These are phyloP conservation scores for Erythrocercus mccallii DNA, from an alignment of 2,113 vertebrate species.

Conservation along the genomic window DNA sequence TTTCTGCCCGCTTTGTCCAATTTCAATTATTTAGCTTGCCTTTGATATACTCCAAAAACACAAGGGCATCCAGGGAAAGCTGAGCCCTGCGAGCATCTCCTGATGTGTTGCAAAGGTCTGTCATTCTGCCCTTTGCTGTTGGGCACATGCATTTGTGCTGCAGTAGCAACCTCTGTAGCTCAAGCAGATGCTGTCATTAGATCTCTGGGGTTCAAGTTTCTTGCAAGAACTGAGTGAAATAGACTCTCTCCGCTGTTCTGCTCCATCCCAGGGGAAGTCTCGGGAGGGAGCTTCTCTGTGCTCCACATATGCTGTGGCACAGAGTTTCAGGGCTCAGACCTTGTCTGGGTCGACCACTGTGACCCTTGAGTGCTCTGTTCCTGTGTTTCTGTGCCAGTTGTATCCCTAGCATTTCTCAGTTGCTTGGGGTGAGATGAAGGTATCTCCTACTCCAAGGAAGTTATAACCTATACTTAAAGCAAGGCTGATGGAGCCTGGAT, in stretches of 20 bases:
- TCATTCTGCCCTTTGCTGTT: background rate
- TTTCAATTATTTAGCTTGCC: background rate
- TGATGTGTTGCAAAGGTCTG: background rate
- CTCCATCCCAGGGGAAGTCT: background rate
- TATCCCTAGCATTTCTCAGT: background rate
- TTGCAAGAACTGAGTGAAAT: background rate
- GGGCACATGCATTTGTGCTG: background rate
- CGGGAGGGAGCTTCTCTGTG: background rate
- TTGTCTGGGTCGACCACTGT: fast-evolving
- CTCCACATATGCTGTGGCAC: background rate
- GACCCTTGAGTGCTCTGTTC: background rate
- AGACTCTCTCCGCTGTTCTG: background rate
- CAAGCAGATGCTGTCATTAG: background rate
- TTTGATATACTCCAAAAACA: background rate
- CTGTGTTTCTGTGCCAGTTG: background rate
- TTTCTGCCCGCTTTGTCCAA: background rate
- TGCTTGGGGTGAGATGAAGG: background rate
- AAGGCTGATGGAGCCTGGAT: background rate
- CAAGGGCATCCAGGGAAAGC: fast-evolving
- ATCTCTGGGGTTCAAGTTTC: background rate
- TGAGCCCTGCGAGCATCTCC: background rate
- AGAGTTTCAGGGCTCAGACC: background rate
- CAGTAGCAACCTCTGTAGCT: background rate
- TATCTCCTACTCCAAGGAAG: background rate
- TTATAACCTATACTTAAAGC: background rate